Conservation (phyloP, 2,797 vertebrate genomes). For the Mallotus villosus region DNA sequence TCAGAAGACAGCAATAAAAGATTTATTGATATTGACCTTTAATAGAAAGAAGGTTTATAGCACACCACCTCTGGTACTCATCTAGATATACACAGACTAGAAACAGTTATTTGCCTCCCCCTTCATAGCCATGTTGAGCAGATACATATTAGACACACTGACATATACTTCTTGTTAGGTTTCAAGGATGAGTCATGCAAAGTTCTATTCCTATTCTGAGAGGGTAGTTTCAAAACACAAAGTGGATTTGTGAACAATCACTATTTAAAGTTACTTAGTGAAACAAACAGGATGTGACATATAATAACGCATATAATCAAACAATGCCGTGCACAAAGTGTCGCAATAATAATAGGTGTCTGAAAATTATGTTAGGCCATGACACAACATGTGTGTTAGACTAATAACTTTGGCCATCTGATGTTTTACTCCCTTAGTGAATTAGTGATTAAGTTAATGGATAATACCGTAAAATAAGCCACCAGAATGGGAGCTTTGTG, state of each 20-base stretch:
- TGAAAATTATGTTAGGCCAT: no score
- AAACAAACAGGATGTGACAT: no score
- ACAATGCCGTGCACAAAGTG: no score
- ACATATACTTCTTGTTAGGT: neutral
- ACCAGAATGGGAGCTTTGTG: no score
- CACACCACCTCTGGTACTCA: neutral
- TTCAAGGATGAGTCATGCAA: neutral
- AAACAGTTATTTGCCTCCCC: slow-evolving; percentile 21
- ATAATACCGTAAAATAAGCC: no score
- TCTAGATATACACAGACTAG: neutral
- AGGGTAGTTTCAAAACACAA: neutral
- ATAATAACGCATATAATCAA: no score
- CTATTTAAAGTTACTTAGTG: no score
- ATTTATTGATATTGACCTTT: neutral
- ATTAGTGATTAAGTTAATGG: no score
- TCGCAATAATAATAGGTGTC: no score
- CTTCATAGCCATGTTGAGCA: neutral
- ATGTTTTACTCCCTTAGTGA: neutral
- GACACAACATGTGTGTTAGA: no score
- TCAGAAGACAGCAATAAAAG: slow-evolving; percentile 38
- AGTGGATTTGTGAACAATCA: no score
- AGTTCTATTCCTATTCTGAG: neutral
- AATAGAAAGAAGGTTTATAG: neutral
- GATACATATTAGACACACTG: neutral
- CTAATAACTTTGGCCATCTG: no score